A percentile compares a stretch with the other conserved stretches of the same genome.
Evolutionary conservation across 2,888 invertebrate species (phyloP).

Genomic region (Chaitophorus viminalis): DNA sequence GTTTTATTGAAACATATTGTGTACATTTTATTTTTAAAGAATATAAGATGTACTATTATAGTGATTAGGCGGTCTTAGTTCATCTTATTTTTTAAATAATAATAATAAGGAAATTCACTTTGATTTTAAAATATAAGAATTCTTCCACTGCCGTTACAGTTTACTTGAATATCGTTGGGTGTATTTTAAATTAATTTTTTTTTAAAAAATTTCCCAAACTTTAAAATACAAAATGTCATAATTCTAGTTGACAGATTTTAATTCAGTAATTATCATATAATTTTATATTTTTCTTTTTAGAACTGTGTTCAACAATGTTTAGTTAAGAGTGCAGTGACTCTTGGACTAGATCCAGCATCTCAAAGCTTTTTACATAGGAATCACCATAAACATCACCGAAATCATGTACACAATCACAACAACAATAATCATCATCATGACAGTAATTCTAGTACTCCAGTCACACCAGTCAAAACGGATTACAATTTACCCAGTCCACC

Average conservation of each 20-base stretch:
- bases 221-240: not conserved
- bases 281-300: conserved; percentile 23
- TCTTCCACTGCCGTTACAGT: too few species aligned
- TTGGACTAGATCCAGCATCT: conserved; percentile 48
- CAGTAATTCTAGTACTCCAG: conserved; percentile 59
- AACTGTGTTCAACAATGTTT: conserved; percentile 56
- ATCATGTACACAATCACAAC: conserved; percentile 55
- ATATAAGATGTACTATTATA: not conserved
- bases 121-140: too few species aligned
- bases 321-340: conserved; percentile 53
- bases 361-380: conserved; percentile 52
- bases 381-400: conserved; percentile 57
- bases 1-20: too few species aligned
- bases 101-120: too few species aligned
- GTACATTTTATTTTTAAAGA: not conserved
- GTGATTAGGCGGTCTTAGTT: too few species aligned
- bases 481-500: conserved; percentile 52
- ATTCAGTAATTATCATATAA: not conserved
- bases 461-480: conserved; percentile 55
- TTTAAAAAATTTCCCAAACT: too few species aligned
- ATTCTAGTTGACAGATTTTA: not conserved
- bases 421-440: conserved; percentile 60
- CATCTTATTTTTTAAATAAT: too few species aligned
- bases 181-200: too few species aligned
- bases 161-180: too few species aligned